phyloP scores from a whole-genome alignment of 2,888 invertebrate species.

The Pharmacophagus antenor region DNA sequence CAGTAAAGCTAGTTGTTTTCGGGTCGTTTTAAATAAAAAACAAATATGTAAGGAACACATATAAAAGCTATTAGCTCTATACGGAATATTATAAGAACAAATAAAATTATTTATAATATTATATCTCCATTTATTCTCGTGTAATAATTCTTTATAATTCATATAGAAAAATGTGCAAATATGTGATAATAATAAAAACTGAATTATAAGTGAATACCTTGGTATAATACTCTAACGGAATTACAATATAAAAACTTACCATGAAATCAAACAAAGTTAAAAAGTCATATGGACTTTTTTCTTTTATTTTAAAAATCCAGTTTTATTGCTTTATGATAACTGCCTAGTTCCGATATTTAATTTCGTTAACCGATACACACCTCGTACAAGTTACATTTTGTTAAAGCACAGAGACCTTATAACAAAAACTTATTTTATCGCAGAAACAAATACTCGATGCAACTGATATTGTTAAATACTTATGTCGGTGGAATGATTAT shows the following conservation, averaged over 20 bases:
- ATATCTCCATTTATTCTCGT: conserved; percentile 66
- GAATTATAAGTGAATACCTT: conserved; percentile 60
- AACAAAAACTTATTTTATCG: conserved; percentile 40
- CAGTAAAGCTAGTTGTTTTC: no score
- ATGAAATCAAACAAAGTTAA: conserved; percentile 12
- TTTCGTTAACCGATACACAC: background rate
- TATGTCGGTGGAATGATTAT: conserved; percentile 75
- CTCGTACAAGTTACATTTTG: conserved; percentile 38
- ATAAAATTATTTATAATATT: conserved; percentile 22
- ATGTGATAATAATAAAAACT: conserved; percentile 69
- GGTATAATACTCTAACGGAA: conserved; percentile 56
- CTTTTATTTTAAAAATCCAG: conserved; percentile 14
- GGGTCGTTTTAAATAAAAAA: no score
- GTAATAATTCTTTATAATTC: conserved; percentile 73
- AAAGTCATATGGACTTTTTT: conserved; percentile 3
- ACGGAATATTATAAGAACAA: background rate
- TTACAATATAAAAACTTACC: conserved; percentile 39
- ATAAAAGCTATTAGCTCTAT: no score
- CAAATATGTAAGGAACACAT: no score
- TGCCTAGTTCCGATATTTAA: background rate
- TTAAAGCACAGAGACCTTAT: conserved; percentile 58
- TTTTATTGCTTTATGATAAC: conserved; percentile 19
- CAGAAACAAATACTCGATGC: conserved; percentile 62
- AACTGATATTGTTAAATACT: conserved; percentile 64
- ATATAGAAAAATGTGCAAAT: conserved; percentile 77